Percentiles rank a stretch among this genome's conserved stretches.
These are phyloP conservation scores for Clytia hemisphaerica DNA, from an alignment of 30 jellyfish, hydroid and myxozoan genomes.

Conservation along the genomic window DNA sequence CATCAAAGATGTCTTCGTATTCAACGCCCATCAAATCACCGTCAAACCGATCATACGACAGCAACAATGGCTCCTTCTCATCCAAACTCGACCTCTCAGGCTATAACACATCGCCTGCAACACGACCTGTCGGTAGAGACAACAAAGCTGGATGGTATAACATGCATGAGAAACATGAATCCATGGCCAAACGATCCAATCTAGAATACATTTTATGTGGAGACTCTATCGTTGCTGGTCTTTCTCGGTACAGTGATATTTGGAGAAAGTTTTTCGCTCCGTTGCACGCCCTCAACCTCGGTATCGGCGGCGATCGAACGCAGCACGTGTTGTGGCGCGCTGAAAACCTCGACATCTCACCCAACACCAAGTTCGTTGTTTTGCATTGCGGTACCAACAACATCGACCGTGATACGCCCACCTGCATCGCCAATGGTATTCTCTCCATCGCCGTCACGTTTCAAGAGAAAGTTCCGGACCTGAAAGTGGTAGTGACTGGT, in stretches of 20 bases:
- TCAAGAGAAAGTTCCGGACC: constrained; percentile 81
- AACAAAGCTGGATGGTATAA: constrained; percentile 94
- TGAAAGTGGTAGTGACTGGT: constrained; percentile 81
- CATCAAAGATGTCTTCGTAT: too few relatives aligned
- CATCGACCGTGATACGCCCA: constrained; percentile 67
- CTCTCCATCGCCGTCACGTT: constrained; percentile 67
- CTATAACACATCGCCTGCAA: constrained; percentile 64
- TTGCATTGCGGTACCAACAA: constrained; percentile 92
- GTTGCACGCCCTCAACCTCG: constrained; percentile 66
- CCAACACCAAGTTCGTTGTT: constrained; percentile 64
- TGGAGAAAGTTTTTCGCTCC: constrained; percentile 89
- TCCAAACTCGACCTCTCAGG: too few relatives aligned
- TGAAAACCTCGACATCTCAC: constrained; percentile 72
- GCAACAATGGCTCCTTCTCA: too few relatives aligned
- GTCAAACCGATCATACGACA: too few relatives aligned
- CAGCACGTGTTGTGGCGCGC: constrained; percentile 97
- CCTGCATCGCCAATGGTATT: constrained; percentile 74
- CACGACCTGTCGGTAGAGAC: constrained; percentile 83
- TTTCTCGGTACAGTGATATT: constrained; percentile 68
- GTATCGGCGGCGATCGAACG: constrained; percentile 96
- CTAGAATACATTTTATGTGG: constrained; percentile 71
- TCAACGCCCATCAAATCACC: too few relatives aligned
- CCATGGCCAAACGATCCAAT: constrained; percentile 52
- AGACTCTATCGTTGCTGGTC: constrained; percentile 84
- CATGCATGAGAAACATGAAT: constrained; percentile 68